Conservation (phyloP, 2,113 vertebrate genomes). For the Gopherus flavomarginatus region DNA sequence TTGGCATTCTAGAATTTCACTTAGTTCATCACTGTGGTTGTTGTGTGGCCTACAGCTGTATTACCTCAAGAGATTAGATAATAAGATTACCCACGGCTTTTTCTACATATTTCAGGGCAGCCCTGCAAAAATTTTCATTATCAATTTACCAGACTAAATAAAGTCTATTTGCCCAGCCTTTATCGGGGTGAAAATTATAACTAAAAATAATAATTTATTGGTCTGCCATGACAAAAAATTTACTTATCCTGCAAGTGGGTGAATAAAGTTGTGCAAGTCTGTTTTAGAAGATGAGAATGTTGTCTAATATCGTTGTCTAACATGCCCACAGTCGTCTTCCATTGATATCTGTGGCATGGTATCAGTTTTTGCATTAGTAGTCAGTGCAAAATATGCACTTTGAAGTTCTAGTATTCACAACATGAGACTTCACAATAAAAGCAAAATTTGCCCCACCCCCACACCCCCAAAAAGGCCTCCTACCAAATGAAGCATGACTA, state of each 20-base stretch:
- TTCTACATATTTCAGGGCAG: conserved; percentile 30
- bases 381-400: background rate
- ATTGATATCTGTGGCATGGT: background rate
- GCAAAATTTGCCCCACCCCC: background rate
- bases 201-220: conserved; percentile 35
- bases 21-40: conserved; percentile 39
- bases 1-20: conserved; percentile 23
- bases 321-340: background rate
- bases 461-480: background rate
- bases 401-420: background rate
- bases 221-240: background rate
- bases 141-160: conserved; percentile 23
- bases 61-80: conserved; percentile 35
- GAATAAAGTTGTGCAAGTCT: conserved; percentile 5
- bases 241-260: background rate
- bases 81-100: conserved; percentile 47
- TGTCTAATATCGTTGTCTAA: background rate
- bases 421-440: background rate
- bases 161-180: background rate
- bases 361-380: background rate
- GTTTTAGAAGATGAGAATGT: background rate
- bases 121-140: conserved; percentile 21
- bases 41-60: background rate
- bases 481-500: conserved; percentile 48
- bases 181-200: background rate